Evolutionary conservation across 1,140 invertebrate species (phyloP), one percentile per base, ranked within the genome.

Genomic region (Mercenaria mercenaria): DNA sequence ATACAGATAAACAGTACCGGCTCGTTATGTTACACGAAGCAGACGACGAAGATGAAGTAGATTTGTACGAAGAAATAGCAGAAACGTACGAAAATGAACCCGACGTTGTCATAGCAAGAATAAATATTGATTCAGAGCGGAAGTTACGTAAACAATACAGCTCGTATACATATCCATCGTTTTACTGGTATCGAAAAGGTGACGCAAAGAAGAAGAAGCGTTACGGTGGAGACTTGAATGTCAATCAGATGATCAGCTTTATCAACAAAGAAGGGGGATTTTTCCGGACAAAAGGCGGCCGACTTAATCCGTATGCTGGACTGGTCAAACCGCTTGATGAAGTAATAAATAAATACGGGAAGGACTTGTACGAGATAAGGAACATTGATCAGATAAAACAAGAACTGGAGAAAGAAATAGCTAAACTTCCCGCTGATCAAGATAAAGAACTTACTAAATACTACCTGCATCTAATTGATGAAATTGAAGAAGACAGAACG

Each of bases 131-230:
- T 47, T 64, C 26, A 11, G 86, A 88, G 29, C 56, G 72, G 26
- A 72, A 64, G 34, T 39, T 88, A 34, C 37, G 64, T 18, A 69
- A 56, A 52, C 26, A 56, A 20, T 88, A 23, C n/a, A 81, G 72
- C 32, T 37, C 86, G 1, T 26, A 52, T 8, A 20, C 23, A 6
- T 88, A 81, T 56, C 86, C 86, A 37, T 80, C 77, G 34, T 88
- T 88, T 72, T 88, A 88, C 64, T 88, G 86, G 86, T 88, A 88
- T 56, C 20, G n/a, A 56, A 80, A 81, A 29, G 86, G 64, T 23
- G 32, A 8, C 15, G 43, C 15, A 15, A 29, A 32, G 3, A 88
- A 69, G n/a, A 88, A 81, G 76, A 88, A 69, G 50, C 52, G 86
- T 13, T 88, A 81, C 41, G 86, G 34, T 11, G 86, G 86, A 23